These are phyloP conservation scores for Amphimedon queenslandica DNA, from an alignment of 37 sponge, comb jelly and placozoan genomes.

Conservation along the genomic window DNA sequence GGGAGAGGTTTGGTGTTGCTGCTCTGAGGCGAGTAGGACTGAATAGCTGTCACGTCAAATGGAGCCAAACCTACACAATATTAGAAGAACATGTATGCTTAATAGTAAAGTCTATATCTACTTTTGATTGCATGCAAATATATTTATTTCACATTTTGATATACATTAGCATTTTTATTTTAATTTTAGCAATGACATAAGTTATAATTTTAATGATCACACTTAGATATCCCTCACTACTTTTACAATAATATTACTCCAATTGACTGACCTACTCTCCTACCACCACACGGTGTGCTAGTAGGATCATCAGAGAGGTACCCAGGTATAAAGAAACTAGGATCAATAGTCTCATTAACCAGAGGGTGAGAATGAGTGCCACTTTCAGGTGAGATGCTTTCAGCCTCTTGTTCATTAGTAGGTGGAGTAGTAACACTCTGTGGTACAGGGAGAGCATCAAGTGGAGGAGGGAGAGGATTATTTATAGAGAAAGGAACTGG, in stretches of 20 bases:
- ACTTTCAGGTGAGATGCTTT: not conserved
- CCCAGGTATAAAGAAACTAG: not conserved
- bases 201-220: too few species aligned
- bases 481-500: too few species aligned
- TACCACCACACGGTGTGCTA: not conserved
- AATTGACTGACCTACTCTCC: not conserved
- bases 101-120: not conserved
- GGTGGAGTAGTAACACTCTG: not conserved
- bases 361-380: not conserved
- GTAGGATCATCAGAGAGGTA: not conserved
- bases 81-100: not conserved
- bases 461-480: too few species aligned
- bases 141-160: too few species aligned
- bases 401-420: not conserved
- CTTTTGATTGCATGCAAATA: too few species aligned
- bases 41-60: too few species aligned
- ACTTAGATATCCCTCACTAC: too few species aligned
- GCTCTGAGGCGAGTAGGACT: too few species aligned
- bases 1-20: not conserved
- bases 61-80: too few species aligned
- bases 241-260: too few species aligned
- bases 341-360: not conserved
- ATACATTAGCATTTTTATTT: too few species aligned
- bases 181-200: too few species aligned
- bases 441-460: not conserved